Percentiles rank a stretch among this genome's conserved stretches.
phyloP scores from a whole-genome alignment of 2,113 vertebrate species.

The Amia ocellicauda region DNA sequence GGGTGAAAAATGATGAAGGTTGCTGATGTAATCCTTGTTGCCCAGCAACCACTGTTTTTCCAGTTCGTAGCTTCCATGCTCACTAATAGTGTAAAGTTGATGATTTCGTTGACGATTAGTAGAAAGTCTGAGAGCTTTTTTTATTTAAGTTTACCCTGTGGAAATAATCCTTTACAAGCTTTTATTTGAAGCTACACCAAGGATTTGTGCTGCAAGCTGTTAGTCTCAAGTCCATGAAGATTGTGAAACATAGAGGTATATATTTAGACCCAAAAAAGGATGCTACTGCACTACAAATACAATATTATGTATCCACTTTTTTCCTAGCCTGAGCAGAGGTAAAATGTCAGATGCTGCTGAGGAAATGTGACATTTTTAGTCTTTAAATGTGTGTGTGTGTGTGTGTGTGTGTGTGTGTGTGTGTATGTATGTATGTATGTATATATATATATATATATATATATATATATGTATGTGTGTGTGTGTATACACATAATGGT shows the following conservation, averaged over 20 bases:
- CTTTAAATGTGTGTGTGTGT: slow-evolving; percentile 9
- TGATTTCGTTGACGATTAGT: slow-evolving; percentile 22
- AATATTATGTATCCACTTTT: too few species aligned
- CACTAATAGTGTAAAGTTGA: slow-evolving; percentile 38
- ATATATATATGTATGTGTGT: slow-evolving; percentile 11
- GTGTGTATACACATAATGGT: not conserved
- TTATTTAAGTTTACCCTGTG: slow-evolving; percentile 22
- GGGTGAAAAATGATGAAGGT: slow-evolving; percentile 45
- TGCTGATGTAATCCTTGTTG: slow-evolving; percentile 70
- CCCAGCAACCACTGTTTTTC: slow-evolving; percentile 65
- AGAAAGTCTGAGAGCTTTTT: not conserved
- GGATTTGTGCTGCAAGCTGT: too few species aligned
- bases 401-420: not conserved
- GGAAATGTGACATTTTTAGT: not conserved
- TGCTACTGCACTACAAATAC: too few species aligned
- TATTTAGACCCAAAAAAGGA: too few species aligned
- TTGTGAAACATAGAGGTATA: too few species aligned
- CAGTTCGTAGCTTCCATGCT: slow-evolving; percentile 53
- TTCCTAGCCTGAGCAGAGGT: too few species aligned
- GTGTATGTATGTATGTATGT: slow-evolving; percentile 14
- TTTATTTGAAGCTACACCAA: slow-evolving; percentile 8
- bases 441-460: not conserved
- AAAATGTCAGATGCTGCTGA: too few species aligned
- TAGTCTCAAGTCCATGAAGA: too few species aligned
- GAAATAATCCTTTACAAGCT: slow-evolving; percentile 37